phyloP scores from a whole-genome alignment of 2,888 invertebrate genomes.

The Aphodius granarius region DNA sequence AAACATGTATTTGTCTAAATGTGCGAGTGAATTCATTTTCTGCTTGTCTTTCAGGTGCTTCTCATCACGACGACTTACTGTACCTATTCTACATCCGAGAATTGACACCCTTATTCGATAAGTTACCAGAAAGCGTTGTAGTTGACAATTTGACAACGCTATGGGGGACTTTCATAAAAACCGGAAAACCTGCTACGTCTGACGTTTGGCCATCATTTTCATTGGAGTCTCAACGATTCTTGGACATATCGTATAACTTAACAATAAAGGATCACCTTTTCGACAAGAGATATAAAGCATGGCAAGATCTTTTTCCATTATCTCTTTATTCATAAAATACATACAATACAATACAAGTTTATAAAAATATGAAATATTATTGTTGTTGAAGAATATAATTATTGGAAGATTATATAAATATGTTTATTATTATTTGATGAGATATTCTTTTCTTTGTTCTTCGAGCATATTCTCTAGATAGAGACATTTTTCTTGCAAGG shows the following conservation, averaged over 20 bases:
- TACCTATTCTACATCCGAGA: slow-evolving; percentile 51
- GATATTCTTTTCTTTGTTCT: slow-evolving; percentile 74
- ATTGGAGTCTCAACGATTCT: slow-evolving; percentile 46
- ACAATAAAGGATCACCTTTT: slow-evolving; percentile 48
- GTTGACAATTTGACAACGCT: slow-evolving; percentile 51
- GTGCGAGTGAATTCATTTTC: too few species aligned
- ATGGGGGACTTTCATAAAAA: slow-evolving; percentile 52
- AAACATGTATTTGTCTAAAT: neutral
- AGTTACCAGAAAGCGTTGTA: slow-evolving; percentile 49
- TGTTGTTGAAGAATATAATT: neutral
- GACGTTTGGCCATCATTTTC: slow-evolving; percentile 49
- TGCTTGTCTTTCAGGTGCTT: slow-evolving; percentile 44
- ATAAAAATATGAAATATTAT: slow-evolving; percentile 6
- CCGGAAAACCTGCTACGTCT: slow-evolving; percentile 38
- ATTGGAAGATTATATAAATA: slow-evolving; percentile 13
- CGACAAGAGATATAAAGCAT: slow-evolving; percentile 49
- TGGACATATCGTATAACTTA: slow-evolving; percentile 50
- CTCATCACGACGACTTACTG: slow-evolving; percentile 57
- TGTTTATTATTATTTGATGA: slow-evolving; percentile 48
- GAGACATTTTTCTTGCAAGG: slow-evolving; percentile 71
- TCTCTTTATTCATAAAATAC: neutral
- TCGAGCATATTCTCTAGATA: slow-evolving; percentile 75
- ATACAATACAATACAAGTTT: neutral
- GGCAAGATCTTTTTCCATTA: slow-evolving; percentile 51
- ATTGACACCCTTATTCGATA: slow-evolving; percentile 44